Percentiles rank a stretch among this genome's conserved stretches.
phyloP scores from a whole-genome alignment of 2,797 vertebrate species.

The Stomatorhinus walkeri region DNA sequence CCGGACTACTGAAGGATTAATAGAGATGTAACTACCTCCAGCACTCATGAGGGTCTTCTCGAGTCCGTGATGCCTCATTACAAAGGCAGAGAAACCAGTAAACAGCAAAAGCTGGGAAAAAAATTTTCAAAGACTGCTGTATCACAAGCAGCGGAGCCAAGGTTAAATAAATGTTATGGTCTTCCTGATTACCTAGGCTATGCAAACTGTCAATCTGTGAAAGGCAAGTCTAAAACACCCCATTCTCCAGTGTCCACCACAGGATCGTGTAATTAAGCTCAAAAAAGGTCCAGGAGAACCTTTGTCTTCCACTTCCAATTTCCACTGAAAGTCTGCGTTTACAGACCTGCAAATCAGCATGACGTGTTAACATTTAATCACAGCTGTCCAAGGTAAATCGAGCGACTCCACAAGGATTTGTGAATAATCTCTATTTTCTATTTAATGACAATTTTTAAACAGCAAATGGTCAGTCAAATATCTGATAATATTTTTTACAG shows the following conservation, averaged over 20 bases:
- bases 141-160: background rate
- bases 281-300: background rate
- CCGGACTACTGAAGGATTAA: constrained; percentile 4
- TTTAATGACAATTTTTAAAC: background rate
- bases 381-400: background rate
- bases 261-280: background rate
- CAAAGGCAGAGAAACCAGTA: background rate
- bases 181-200: background rate
- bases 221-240: background rate
- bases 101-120: background rate
- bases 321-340: background rate
- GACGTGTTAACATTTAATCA: background rate
- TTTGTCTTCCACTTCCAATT: background rate
- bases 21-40: background rate
- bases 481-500: background rate
- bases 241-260: background rate
- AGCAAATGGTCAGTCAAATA: background rate
- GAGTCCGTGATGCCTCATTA: background rate
- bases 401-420: background rate
- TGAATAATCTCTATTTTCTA: background rate
- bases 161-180: constrained; percentile 1
- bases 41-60: background rate
- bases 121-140: background rate
- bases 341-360: background rate
- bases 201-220: background rate